Base-by-base conservation (phyloP, 1,140 invertebrate species). In the Glomeris maerens region DNA sequence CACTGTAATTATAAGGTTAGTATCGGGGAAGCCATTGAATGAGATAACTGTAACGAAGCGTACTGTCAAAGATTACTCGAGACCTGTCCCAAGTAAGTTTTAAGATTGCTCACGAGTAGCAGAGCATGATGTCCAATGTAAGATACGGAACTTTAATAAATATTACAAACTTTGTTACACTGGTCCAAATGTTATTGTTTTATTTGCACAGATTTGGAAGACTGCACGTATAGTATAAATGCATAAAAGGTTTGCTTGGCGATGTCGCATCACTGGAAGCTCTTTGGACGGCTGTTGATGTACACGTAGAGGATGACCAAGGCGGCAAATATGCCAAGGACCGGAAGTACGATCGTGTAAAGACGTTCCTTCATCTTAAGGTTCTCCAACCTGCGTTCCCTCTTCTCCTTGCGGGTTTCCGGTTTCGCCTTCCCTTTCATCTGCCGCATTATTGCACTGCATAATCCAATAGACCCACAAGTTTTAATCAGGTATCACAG, bases 401-500 rank as follows among this genome's bases (percentile, higher is more conserved):
- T 55, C 47, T 59, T 60, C 50, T 64, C 61, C 42, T 58, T 61
- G 17, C 56, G 52, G 3, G 53, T 56, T 52, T 64, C 61, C 45
- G 59, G 59, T 7, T 58, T 59, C 53, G 60, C 62, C 2, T n/a
- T 42, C 28, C 61, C 61, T 56, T 62, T 63, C 14, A 63, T 50
- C 29, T 64, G 61, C 3, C 60, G 56, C 62, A 63, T 64, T 42
- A 51, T 56, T 17, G 46, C 51, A 36, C n/a, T n/a, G n/a, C n/a
- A n/a, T n/a, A n/a, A n/a, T n/a, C n/a, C n/a, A n/a, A n/a, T n/a
- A n/a, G n/a, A n/a, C n/a, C n/a, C n/a, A n/a, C n/a, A n/a, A n/a
- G n/a, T n/a, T n/a, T n/a, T n/a, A n/a, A n/a, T n/a, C n/a, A n/a
- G n/a, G n/a, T n/a, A n/a, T n/a, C n/a, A n/a, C n/a, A n/a, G n/a